These are phyloP conservation scores for Melipona bicolor DNA, from an alignment of 2,888 invertebrate genomes.

Conservation along the genomic window DNA sequence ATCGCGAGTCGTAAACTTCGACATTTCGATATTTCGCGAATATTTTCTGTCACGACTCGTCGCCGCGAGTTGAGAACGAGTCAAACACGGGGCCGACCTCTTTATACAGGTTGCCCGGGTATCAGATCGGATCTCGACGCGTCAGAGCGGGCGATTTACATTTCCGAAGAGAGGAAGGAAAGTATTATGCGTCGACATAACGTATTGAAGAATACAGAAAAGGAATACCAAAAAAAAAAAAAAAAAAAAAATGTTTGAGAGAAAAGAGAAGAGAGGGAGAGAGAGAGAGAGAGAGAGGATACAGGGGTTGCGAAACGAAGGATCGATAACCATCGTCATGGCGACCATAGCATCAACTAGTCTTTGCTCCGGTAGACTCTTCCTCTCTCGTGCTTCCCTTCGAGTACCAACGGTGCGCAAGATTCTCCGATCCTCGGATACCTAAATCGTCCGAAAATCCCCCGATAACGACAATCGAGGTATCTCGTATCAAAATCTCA, in stretches of 20 bases:
- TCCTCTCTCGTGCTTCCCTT: conserved; percentile 33
- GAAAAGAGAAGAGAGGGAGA: not conserved
- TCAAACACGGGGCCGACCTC: not conserved
- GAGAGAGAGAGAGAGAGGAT: conserved; percentile 29
- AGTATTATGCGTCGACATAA: not conserved
- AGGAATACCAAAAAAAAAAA: not conserved
- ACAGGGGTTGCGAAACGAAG: conserved; percentile 57
- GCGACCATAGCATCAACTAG: conserved; percentile 76
- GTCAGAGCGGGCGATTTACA: not conserved
- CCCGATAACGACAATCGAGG: not conserved
- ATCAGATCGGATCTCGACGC: not conserved
- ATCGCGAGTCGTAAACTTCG: not conserved
- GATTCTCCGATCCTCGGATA: not conserved
- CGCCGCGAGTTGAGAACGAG: not conserved
- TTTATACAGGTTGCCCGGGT: not conserved
- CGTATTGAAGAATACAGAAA: not conserved
- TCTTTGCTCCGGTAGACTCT: conserved; percentile 58
- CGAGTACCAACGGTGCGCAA: not conserved
- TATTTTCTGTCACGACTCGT: not conserved
- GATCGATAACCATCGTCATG: conserved; percentile 79
- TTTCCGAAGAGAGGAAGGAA: not conserved
- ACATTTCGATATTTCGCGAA: not conserved
- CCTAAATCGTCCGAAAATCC: not conserved
- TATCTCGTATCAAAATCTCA: conserved; percentile 13
- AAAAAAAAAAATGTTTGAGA: not conserved